A percentile compares a stretch with the other conserved stretches of the same genome.
Evolutionary conservation across 1,140 invertebrate species (phyloP).

Genomic region (Macrosteles quadrilineatus): DNA sequence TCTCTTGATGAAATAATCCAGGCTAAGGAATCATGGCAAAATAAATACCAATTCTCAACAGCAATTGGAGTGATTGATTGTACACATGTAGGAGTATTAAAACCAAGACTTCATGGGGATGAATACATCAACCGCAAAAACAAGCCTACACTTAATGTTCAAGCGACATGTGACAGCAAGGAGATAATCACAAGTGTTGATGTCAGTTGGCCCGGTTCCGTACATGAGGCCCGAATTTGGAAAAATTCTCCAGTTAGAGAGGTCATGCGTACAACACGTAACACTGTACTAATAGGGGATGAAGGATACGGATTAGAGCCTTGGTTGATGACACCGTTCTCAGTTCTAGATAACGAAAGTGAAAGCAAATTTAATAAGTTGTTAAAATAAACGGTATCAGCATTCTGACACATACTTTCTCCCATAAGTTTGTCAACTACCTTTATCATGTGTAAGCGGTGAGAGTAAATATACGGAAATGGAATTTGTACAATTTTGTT

Average conservation of each 20-base stretch:
- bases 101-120: not conserved
- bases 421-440: no score
- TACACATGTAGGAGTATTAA: not conserved
- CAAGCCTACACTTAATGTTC: conserved; percentile 35
- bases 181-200: conserved; percentile 25
- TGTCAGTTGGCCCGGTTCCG: not conserved
- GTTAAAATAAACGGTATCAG: no score
- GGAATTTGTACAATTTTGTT: no score
- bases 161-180: conserved; percentile 14
- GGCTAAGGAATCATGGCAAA: not conserved
- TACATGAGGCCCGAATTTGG: conserved; percentile 15
- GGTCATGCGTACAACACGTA: not conserved
- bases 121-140: conserved; percentile 23
- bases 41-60: not conserved
- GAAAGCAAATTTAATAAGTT: no score
- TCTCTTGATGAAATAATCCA: conserved; percentile 9
- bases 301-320: not conserved
- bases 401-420: no score
- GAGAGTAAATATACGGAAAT: no score
- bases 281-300: not conserved
- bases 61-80: not conserved
- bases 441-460: no score
- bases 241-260: not conserved
- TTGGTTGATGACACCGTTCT: no score
- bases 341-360: no score